Percentiles rank a stretch among this genome's conserved stretches.
Evolutionary conservation across 2,888 invertebrate species (phyloP).

Genomic region (Luffia ferchaultella): DNA sequence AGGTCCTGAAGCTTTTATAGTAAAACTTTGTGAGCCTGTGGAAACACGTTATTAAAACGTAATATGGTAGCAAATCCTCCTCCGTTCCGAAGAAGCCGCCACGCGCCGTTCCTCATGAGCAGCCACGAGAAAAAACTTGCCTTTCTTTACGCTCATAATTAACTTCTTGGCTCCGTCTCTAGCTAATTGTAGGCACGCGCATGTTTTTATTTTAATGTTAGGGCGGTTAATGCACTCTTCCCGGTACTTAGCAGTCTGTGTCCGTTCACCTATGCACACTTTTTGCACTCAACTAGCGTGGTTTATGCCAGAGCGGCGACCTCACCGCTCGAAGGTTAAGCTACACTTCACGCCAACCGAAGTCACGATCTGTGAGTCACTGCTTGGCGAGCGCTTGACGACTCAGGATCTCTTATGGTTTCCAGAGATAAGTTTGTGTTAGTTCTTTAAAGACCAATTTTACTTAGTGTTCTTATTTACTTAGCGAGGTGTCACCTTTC

Average conservation of each 20-base stretch:
- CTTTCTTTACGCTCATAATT: constrained; percentile 29
- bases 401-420: neutral
- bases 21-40: too few relatives aligned
- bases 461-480: too few relatives aligned
- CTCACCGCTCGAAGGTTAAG: constrained; percentile 36
- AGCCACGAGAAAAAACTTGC: constrained; percentile 34
- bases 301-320: constrained; percentile 17
- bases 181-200: constrained; percentile 58
- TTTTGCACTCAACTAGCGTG: neutral
- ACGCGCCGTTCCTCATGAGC: constrained; percentile 39
- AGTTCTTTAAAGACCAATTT: too few relatives aligned
- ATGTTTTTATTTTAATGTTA: constrained; percentile 42
- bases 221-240: constrained; percentile 39
- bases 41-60: too few relatives aligned
- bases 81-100: neutral
- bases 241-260: neutral
- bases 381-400: neutral
- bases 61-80: too few relatives aligned
- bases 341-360: constrained; percentile 21
- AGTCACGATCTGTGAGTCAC: neutral
- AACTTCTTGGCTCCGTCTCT: constrained; percentile 30
- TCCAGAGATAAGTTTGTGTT: too few relatives aligned
- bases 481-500: too few relatives aligned
- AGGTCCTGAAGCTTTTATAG: too few relatives aligned
- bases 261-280: neutral